Evolutionary conservation across 2,113 vertebrate genomes (phyloP), one percentile per base, ranked within the genome.

Genomic region (Sinocyclocheilus grahami): DNA sequence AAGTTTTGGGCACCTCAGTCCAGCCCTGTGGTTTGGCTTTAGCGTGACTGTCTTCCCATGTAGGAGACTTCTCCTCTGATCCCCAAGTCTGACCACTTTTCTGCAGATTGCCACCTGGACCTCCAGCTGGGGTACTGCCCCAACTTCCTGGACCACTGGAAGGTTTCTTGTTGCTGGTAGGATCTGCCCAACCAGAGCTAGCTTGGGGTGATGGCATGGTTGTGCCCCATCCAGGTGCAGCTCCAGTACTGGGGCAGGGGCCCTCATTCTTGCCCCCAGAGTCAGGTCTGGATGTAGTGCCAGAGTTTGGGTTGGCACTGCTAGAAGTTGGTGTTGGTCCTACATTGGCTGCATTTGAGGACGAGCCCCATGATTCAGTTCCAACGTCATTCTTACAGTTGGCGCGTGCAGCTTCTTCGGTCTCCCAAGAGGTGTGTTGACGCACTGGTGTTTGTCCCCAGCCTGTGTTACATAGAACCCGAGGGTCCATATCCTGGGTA

Each of bases 371-470:
- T 92, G 97, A 96, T 91, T 98, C 97, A 78, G 96, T 95, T 91
- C 95, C 95, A 88, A 91, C 95, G 91, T 97, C 97, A 91, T 94
- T 97, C 92, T 98, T 99, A 27, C 93, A 92, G 91, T 97, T 97
- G 62, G 95, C 92, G 91, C 96, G 90, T 5, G 96, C 95, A 91
- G 94, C 96, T 91, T 97, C 96, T 91, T 97, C 96, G 92, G 96
- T 97, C 92, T 99, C 97, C 98, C 98, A 99, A 88, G 96, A 95
- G 87, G 97, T 99, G 95, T 99, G 98, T 89, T 99, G 98, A 90
- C 96, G 97, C 78, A 99, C 97, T 78, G 98, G 98, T 86, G 97
- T 99, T 94, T 99, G 98, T 92, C 98, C 98, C 98, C 98, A 99
- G 55, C 98, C 98, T 13, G 96, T 97, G 93, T 99, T 99, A 90